A percentile compares a stretch with the other conserved stretches of the same genome.
Conservation (phyloP, 2,797 vertebrate species). For the Helicolenus hilgendorfi region DNA sequence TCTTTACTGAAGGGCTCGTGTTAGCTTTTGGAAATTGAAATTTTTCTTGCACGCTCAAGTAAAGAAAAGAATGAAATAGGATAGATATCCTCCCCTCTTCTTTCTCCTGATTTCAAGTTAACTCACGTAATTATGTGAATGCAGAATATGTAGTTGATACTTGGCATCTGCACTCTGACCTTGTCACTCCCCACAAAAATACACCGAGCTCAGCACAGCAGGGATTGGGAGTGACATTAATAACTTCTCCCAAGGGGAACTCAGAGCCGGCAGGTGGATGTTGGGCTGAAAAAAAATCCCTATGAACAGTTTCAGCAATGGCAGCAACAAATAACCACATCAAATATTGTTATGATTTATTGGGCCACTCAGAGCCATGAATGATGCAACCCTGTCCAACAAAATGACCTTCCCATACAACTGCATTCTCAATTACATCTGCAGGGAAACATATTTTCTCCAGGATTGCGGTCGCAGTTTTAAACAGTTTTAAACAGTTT, state of each 20-base stretch:
- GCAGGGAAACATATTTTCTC: too few species aligned
- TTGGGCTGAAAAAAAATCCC: background rate
- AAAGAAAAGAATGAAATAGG: background rate
- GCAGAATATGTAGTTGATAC: background rate
- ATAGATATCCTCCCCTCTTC: background rate
- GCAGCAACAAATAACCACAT: background rate
- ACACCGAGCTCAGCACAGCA: background rate
- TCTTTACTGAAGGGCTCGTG: conserved; percentile 56
- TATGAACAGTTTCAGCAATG: background rate
- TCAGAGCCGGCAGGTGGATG: background rate
- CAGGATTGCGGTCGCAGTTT: too few species aligned
- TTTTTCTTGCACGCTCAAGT: conserved; percentile 29
- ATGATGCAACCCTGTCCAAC: too few species aligned
- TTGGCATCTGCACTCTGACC: background rate
- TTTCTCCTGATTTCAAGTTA: background rate
- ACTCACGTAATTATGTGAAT: background rate
- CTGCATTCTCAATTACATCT: too few species aligned
- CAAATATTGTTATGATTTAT: background rate
- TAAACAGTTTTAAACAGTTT: too few species aligned
- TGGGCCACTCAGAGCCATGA: background rate
- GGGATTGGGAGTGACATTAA: background rate
- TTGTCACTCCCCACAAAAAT: background rate
- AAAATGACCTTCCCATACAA: too few species aligned
- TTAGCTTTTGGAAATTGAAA: conserved; percentile 77
- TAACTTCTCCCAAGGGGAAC: background rate